Base-by-base conservation (phyloP, 2,888 invertebrate genomes). In the Drosophila greeni region DNA sequence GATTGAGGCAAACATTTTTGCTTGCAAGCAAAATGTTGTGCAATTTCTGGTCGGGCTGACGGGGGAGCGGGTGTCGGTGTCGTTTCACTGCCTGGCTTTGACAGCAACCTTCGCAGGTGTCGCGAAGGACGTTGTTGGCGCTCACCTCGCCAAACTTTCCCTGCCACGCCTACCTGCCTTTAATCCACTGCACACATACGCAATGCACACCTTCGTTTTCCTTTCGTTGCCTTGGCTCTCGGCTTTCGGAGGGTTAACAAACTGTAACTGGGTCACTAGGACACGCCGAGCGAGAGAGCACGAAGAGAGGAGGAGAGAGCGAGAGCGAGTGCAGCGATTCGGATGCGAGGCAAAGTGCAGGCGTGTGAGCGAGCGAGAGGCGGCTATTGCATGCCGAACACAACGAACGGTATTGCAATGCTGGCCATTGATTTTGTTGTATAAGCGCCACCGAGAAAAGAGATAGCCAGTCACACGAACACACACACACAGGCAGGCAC, bases 221-320 rank as follows among this genome's bases (percentile, higher is more conserved):
- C 48, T 53, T 60, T 67, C 48, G 61, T 60, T 67, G 70, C 67
- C 70, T 66, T 67, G 52, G 64, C 62, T 71, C 53, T 57, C 36
- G 24, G 53, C 52, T 26, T 29, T 34, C 52, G 52, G 36, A 37
- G 84, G 88, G 88, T 88, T 86, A 88, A 88, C 85, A 87, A 87
- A 87, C 88, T 85, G 79, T 72, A 88, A 85, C 71, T 84, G 70
- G 88, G 88, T 88, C 85, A 88, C 82, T 88, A 84, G 88, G 87
- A 80, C 88, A 84, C 79, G 54, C 61, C 59, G 48, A 64, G 37
- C 36, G 57, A 57, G 49, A 42, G 39, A 42, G 51, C 39, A 48
- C 14, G 52, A 40, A 16, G 34, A 45, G 40, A 40, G 23, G 42
- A 18, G 23, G 36, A 45, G 47, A 47, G 20, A 23, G 45, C 0